Percentiles rank a stretch among this genome's conserved stretches.
Conservation (phyloP, 2,888 invertebrate genomes). For the Apodemia mormo region DNA sequence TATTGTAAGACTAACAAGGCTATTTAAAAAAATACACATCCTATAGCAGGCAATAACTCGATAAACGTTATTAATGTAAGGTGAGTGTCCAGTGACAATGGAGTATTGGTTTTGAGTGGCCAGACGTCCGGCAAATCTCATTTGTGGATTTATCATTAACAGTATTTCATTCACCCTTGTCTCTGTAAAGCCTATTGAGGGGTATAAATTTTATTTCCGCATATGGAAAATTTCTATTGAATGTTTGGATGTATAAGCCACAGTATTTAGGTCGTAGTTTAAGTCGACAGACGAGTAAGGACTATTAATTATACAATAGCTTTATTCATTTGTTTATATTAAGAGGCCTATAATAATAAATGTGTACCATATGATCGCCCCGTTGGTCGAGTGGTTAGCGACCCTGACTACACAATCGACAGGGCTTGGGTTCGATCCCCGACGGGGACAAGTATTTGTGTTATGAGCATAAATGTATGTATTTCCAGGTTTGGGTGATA, state of each 20-base stretch:
- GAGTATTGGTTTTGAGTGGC: conserved; percentile 74
- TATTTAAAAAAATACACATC: conserved; percentile 42
- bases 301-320: neutral
- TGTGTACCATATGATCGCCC: too few relatives aligned
- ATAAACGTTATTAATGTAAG: conserved; percentile 69
- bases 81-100: conserved; percentile 77
- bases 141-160: conserved; percentile 82
- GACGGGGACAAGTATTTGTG: too few relatives aligned
- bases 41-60: conserved; percentile 58
- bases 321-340: neutral
- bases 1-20: neutral
- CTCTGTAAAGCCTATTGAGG: conserved; percentile 72
- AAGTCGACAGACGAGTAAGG: neutral
- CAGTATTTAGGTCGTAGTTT: neutral
- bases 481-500: too few relatives aligned
- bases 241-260: conserved; percentile 50
- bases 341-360: too few relatives aligned
- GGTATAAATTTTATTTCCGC: conserved; percentile 77
- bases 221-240: conserved; percentile 62
- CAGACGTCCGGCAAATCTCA: conserved; percentile 80
- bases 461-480: too few relatives aligned
- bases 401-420: too few relatives aligned
- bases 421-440: too few relatives aligned
- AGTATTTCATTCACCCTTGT: conserved; percentile 77
- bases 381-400: too few relatives aligned